Conservation (phyloP, 2,797 vertebrate genomes). For the Amblyraja radiata region DNA sequence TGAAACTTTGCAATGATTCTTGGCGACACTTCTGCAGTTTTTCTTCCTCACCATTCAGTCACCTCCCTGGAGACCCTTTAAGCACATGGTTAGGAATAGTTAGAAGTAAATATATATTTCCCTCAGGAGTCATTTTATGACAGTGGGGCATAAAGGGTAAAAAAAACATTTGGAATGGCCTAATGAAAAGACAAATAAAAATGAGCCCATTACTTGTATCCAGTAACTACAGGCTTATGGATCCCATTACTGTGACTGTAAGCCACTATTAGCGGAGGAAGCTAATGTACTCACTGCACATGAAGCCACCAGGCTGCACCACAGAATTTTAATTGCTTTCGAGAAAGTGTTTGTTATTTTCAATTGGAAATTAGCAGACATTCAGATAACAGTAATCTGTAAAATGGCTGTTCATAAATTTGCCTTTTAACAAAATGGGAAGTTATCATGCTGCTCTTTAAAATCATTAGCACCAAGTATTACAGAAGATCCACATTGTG, state of each 20-base stretch:
- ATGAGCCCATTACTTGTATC: slow-evolving; percentile 28
- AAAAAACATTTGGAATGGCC: slow-evolving; percentile 2
- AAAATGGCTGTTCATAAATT: neutral
- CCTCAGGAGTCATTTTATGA: neutral
- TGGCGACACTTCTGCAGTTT: neutral
- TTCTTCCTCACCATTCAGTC: neutral
- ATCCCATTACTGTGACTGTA: neutral
- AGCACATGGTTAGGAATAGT: neutral
- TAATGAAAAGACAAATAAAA: slow-evolving; percentile 27
- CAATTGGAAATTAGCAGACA: neutral
- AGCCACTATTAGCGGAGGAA: neutral
- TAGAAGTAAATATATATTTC: slow-evolving; percentile 13
- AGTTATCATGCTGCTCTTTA: slow-evolving; percentile 1
- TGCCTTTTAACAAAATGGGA: neutral
- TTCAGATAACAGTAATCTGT: neutral
- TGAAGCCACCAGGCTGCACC: neutral
- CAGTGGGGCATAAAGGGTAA: neutral
- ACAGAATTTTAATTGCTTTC: slow-evolving; percentile 1
- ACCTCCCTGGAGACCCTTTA: neutral
- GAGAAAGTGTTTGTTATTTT: neutral
- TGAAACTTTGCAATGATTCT: neutral
- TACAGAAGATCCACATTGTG: neutral
- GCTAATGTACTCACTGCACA: neutral
- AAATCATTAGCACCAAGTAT: slow-evolving; percentile 5
- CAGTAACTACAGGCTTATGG: neutral